phyloP scores from a whole-genome alignment of 1,140 invertebrate genomes.

The Matsumurasca onukii region DNA sequence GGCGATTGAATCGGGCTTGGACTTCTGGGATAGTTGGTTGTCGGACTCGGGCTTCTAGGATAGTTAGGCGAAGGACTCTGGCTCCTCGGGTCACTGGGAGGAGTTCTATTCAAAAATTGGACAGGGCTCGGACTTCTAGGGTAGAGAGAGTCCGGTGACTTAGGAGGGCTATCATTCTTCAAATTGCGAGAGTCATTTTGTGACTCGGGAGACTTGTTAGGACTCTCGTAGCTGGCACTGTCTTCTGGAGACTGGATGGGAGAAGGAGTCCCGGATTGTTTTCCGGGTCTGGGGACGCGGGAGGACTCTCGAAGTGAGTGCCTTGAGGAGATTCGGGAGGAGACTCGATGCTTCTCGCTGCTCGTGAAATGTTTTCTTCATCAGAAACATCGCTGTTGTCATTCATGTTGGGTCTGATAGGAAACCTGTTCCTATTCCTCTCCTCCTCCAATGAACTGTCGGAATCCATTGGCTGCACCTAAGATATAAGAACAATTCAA shows the following conservation, averaged over 20 bases:
- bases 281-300: slow-evolving; percentile 35
- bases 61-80: slow-evolving; percentile 22
- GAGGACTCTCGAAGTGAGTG: slow-evolving; percentile 38
- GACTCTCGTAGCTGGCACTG: slow-evolving; percentile 3
- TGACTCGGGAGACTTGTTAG: slow-evolving; percentile 8
- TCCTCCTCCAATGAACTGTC: slow-evolving; percentile 36
- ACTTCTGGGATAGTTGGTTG: slow-evolving; percentile 22
- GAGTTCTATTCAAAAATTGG: not conserved
- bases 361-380: slow-evolving; percentile 39
- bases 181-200: slow-evolving; percentile 11
- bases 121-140: slow-evolving; percentile 9
- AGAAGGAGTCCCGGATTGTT: slow-evolving; percentile 21
- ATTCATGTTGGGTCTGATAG: slow-evolving; percentile 28
- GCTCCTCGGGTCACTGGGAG: slow-evolving; percentile 15
- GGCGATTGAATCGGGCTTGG: slow-evolving; percentile 17
- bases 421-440: slow-evolving; percentile 23
- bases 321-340: slow-evolving; percentile 38
- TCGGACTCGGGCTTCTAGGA: slow-evolving; percentile 21
- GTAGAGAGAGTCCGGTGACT: slow-evolving; percentile 19
- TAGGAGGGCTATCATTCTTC: slow-evolving; percentile 1
- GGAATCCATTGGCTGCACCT: slow-evolving; percentile 35
- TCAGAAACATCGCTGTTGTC: slow-evolving; percentile 39
- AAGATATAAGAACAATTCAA: not conserved
- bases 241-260: slow-evolving; percentile 12
- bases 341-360: slow-evolving; percentile 38